These are phyloP conservation scores for Mobula birostris DNA, from an alignment of 2,113 vertebrate species.

Conservation along the genomic window DNA sequence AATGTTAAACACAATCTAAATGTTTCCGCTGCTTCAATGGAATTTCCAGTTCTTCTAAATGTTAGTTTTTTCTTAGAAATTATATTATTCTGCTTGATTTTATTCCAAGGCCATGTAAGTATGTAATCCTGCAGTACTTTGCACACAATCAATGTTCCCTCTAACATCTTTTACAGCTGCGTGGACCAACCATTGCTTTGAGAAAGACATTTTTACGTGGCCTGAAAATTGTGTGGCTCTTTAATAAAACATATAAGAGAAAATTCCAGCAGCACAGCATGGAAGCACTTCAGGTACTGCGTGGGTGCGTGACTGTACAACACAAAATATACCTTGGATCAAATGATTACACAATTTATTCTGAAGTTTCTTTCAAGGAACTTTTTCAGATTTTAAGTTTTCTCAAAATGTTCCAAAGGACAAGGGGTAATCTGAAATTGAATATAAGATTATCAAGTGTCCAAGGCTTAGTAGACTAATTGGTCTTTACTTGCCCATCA, in stretches of 20 bases:
- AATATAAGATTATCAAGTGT: neutral
- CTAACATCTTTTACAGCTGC: no score
- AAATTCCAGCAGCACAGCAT: no score
- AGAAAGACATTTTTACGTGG: no score
- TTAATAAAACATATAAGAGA: no score
- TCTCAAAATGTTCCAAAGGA: neutral
- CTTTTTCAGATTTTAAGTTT: neutral
- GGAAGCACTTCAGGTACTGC: no score
- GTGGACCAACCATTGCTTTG: no score
- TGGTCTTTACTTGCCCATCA: neutral
- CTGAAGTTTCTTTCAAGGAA: neutral
- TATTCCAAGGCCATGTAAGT: neutral
- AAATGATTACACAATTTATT: neutral
- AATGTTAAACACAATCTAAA: constrained; percentile 1
- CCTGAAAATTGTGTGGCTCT: no score
- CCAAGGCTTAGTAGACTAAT: neutral
- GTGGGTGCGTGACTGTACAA: neutral
- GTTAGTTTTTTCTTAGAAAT: neutral
- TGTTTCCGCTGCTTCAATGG: neutral
- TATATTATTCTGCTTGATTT: neutral
- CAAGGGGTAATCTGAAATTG: neutral
- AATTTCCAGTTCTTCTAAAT: neutral
- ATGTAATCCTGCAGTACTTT: neutral
- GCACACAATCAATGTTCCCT: no score
- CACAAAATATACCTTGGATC: neutral